Percentiles rank a stretch among this genome's conserved stretches.
Evolutionary conservation across 2,797 vertebrate genomes (phyloP).

Genomic region (Lagocephalus sceleratus): DNA sequence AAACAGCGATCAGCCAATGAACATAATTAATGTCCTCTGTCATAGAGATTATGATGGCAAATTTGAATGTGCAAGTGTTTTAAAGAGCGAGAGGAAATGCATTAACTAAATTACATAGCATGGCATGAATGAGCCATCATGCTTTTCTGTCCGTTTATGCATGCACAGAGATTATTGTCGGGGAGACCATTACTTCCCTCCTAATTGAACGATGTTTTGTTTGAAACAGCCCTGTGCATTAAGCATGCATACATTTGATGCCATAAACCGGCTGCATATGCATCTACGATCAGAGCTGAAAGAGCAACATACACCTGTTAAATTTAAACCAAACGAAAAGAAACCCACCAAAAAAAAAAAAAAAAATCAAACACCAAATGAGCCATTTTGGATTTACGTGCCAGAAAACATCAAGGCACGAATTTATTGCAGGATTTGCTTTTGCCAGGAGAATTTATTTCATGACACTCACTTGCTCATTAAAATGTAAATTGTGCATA

Average conservation of each 20-base stretch:
- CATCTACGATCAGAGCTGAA: conserved; percentile 68
- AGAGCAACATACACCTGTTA: conserved; percentile 37
- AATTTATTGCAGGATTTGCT: conserved; percentile 52
- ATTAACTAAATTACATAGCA: conserved; percentile 81
- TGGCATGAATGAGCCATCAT: conserved; percentile 70
- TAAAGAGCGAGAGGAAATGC: conserved; percentile 82
- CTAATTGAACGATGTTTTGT: conserved; percentile 79
- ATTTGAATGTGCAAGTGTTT: conserved; percentile 85
- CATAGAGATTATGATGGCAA: conserved; percentile 89
- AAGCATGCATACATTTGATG: conserved; percentile 73
- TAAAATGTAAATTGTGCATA: conserved; percentile 79
- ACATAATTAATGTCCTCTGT: conserved; percentile 96
- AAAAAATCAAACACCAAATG: conserved; percentile 15
- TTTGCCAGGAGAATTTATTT: conserved; percentile 65
- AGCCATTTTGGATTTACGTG: conserved; percentile 41
- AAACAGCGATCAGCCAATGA: conserved; percentile 90
- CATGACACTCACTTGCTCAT: conserved; percentile 69
- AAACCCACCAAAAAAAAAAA: neutral
- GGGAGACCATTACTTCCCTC: conserved; percentile 72
- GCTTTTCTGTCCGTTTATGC: conserved; percentile 71
- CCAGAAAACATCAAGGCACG: conserved; percentile 42
- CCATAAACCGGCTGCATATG: conserved; percentile 54
- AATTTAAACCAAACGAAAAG: conserved; percentile 15
- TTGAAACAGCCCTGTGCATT: conserved; percentile 63
- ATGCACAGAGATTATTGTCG: conserved; percentile 73